These are phyloP conservation scores for Anolis sagrei DNA, from an alignment of 2,113 vertebrate species.

Conservation along the genomic window DNA sequence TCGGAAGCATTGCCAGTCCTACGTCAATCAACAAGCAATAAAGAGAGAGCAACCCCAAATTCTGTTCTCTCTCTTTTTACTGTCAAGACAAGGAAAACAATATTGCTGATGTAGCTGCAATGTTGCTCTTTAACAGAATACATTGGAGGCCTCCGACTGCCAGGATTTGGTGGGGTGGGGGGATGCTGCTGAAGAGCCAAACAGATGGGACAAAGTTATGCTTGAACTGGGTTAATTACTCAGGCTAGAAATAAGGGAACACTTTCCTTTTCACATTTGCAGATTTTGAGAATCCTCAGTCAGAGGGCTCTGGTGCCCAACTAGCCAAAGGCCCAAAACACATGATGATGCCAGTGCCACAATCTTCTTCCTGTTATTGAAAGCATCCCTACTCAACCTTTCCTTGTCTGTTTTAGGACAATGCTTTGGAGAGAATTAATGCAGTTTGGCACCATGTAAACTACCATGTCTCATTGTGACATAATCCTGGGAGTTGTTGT, in stretches of 20 bases:
- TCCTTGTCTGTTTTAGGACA: too few relatives aligned
- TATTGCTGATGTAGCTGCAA: background rate
- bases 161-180: background rate
- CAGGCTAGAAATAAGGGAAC: background rate
- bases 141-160: background rate
- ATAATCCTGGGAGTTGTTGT: too few relatives aligned
- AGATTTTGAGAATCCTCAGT: too few relatives aligned
- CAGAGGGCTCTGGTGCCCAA: too few relatives aligned
- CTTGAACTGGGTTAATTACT: constrained; percentile 10
- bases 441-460: too few relatives aligned
- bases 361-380: too few relatives aligned
- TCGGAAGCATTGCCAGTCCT: background rate
- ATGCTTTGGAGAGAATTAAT: too few relatives aligned
- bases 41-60: background rate
- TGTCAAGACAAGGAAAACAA: background rate
- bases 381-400: too few relatives aligned
- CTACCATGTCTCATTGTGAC: too few relatives aligned
- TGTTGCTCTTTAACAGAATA: background rate
- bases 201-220: background rate
- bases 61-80: background rate
- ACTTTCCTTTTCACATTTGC: background rate
- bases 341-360: too few relatives aligned
- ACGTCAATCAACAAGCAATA: background rate
- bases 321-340: too few relatives aligned
- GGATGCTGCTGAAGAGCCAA: background rate